phyloP scores from a whole-genome alignment of 2,888 invertebrate species.

The Erebia ligea region DNA sequence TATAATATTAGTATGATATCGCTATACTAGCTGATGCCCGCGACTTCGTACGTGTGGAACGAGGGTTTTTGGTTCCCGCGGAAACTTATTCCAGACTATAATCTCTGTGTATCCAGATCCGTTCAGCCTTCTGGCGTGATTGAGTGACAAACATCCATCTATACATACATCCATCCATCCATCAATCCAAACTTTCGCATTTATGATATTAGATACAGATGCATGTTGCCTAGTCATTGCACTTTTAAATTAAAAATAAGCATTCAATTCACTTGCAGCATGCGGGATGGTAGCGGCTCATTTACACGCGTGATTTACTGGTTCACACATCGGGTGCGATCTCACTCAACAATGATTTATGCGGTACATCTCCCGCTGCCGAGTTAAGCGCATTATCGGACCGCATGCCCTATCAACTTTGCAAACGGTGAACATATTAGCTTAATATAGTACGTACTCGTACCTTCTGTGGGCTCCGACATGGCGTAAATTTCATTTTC shows the following conservation, averaged over 20 bases:
- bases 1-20: no score
- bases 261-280: slow-evolving; percentile 18
- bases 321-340: slow-evolving; percentile 80
- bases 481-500: slow-evolving; percentile 16
- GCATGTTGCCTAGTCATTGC: background rate
- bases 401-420: slow-evolving; percentile 75
- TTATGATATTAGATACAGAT: no score
- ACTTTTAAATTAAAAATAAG: background rate
- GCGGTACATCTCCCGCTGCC: slow-evolving; percentile 73
- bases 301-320: slow-evolving; percentile 80
- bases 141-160: no score
- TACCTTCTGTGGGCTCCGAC: slow-evolving; percentile 2
- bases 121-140: no score
- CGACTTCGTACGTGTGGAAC: no score
- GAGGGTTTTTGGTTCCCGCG: no score
- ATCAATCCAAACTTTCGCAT: no score
- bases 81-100: no score
- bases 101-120: no score
- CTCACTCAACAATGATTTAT: slow-evolving; percentile 82
- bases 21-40: no score
- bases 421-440: slow-evolving; percentile 60
- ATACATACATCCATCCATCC: no score
- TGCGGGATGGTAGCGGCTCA: slow-evolving; percentile 52
- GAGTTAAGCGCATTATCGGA: slow-evolving; percentile 78
- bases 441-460: slow-evolving; percentile 37